Percentiles rank a stretch among this genome's conserved stretches.
Conservation (phyloP, 2,113 vertebrate species). For the Siniperca chuatsi region DNA sequence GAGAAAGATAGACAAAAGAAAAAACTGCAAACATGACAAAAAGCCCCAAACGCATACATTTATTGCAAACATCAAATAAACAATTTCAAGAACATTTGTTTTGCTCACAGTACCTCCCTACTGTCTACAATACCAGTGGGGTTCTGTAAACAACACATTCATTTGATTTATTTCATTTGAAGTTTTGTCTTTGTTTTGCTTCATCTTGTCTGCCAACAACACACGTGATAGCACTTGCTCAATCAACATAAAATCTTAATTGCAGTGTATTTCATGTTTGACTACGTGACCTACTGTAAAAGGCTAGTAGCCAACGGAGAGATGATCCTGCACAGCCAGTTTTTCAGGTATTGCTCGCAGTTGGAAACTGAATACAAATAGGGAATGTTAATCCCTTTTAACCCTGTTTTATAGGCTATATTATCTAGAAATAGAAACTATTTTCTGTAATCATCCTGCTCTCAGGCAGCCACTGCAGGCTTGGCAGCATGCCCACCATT, state of each 20-base stretch:
- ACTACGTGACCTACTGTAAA: neutral
- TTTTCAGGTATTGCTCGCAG: neutral
- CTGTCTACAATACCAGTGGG: neutral
- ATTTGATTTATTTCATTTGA: neutral
- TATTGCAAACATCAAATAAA: neutral
- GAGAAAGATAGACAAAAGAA: neutral
- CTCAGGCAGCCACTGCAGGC: neutral
- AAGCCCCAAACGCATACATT: neutral
- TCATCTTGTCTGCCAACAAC: neutral
- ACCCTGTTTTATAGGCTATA: neutral
- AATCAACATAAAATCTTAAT: neutral
- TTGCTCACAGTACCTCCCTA: neutral
- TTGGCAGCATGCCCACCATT: neutral
- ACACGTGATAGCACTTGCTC: neutral
- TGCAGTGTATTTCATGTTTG: constrained; percentile 9
- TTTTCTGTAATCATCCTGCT: constrained; percentile 8
- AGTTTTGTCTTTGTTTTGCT: neutral
- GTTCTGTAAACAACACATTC: neutral
- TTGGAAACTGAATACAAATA: neutral
- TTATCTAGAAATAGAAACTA: neutral
- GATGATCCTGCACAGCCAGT: neutral
- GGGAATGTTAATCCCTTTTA: constrained; percentile 30
- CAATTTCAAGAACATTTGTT: neutral
- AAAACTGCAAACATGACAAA: neutral
- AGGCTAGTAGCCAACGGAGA: neutral